Percentiles rank a stretch among this genome's conserved stretches.
Conservation (phyloP, 2,888 invertebrate genomes). For the Platerodrilus igneus region DNA sequence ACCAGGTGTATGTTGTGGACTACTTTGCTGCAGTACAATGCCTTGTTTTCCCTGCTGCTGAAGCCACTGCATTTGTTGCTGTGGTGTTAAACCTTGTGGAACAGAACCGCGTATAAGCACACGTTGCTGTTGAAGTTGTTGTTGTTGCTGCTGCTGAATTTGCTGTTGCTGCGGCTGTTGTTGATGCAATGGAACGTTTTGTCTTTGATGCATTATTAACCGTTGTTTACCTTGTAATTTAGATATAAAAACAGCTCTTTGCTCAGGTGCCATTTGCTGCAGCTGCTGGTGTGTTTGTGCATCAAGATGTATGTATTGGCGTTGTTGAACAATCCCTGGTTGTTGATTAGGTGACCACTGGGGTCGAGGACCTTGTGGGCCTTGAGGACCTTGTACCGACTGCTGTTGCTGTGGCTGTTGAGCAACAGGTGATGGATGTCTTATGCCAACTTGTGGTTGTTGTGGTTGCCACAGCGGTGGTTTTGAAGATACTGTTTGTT, state of each 20-base stretch:
- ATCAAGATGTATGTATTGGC: constrained; percentile 76
- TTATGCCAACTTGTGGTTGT: constrained; percentile 31
- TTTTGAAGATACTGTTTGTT: constrained; percentile 24
- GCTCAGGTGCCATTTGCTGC: constrained; percentile 75
- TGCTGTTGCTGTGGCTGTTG: constrained; percentile 30
- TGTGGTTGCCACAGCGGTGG: constrained; percentile 26
- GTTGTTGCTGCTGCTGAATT: constrained; percentile 46
- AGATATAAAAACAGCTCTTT: constrained; percentile 73
- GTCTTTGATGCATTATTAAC: constrained; percentile 53
- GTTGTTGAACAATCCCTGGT: constrained; percentile 45
- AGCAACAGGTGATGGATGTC: constrained; percentile 24
- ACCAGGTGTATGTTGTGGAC: too few relatives aligned
- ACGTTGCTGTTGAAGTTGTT: constrained; percentile 31
- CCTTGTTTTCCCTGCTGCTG: constrained; percentile 48
- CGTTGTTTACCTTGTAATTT: constrained; percentile 65
- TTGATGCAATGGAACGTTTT: constrained; percentile 50
- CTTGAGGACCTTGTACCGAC: too few relatives aligned
- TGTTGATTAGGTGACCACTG: constrained; percentile 25
- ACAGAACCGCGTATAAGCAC: constrained; percentile 38
- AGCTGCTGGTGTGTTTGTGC: constrained; percentile 79
- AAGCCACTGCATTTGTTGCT: constrained; percentile 48
- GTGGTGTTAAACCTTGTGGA: constrained; percentile 44
- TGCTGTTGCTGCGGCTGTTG: constrained; percentile 46
- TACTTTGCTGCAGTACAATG: constrained; percentile 41
- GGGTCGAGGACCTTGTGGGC: constrained; percentile 15